These are phyloP conservation scores for Sylvietta virens DNA, from an alignment of 2,113 vertebrate species.

Conservation along the genomic window DNA sequence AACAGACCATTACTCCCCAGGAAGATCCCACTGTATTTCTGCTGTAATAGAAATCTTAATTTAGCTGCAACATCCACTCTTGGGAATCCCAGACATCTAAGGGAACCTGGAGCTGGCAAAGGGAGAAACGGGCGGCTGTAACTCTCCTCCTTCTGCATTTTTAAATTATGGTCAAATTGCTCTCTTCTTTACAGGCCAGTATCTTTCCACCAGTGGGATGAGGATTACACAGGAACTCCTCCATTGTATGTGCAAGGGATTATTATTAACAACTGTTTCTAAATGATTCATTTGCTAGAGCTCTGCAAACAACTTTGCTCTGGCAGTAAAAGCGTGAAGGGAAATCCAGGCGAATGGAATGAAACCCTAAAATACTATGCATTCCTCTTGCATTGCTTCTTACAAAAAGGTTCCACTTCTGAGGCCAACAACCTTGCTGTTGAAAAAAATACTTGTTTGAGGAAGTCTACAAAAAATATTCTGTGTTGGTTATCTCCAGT, in stretches of 20 bases:
- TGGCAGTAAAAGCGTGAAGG: background rate
- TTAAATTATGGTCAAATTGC: background rate
- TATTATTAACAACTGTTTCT: background rate
- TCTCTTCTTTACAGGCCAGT: background rate
- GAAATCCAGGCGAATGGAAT: background rate
- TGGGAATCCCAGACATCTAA: background rate
- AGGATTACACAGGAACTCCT: background rate
- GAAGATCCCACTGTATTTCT: background rate
- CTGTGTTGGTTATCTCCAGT: background rate
- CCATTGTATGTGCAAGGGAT: background rate
- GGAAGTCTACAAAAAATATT: background rate
- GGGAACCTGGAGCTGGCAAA: background rate
- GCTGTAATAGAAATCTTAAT: background rate
- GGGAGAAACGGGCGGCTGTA: background rate
- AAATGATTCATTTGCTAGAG: background rate
- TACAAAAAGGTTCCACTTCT: background rate
- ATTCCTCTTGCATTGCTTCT: conserved; percentile 1
- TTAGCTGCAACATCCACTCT: background rate
- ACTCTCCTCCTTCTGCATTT: background rate
- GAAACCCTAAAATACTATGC: background rate
- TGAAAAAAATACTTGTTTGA: background rate
- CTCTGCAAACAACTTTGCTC: background rate
- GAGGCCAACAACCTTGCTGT: background rate
- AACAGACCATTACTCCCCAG: background rate
- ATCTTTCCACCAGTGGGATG: background rate